Evolutionary conservation across 2,797 vertebrate species (phyloP).

Genomic region (Rhinichthys osculus): DNA sequence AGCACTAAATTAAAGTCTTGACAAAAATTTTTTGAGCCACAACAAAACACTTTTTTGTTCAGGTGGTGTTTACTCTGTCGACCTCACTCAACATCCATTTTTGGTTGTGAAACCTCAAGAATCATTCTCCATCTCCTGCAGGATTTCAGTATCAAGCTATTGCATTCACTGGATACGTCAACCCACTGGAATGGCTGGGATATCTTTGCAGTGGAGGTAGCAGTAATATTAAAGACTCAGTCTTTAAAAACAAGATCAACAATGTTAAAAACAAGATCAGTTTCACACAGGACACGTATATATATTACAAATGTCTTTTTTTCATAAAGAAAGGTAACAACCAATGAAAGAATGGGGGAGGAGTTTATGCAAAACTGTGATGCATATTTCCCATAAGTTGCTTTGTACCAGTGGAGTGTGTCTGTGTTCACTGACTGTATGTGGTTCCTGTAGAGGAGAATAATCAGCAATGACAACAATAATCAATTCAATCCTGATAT

Average conservation of each 20-base stretch:
- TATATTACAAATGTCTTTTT: background rate
- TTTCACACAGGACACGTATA: background rate
- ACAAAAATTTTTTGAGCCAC: background rate
- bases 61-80: conserved; percentile 1
- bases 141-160: background rate
- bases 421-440: background rate
- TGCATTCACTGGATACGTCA: conserved; percentile 24
- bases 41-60: too few relatives aligned
- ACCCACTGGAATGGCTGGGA: conserved; percentile 17
- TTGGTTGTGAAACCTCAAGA: background rate
- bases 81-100: conserved; percentile 13
- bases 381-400: background rate
- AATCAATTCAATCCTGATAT: background rate
- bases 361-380: background rate
- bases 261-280: background rate
- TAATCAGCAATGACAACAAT: background rate
- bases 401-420: background rate
- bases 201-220: background rate
- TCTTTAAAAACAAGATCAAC: too few relatives aligned
- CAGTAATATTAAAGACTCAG: background rate
- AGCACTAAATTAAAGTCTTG: background rate
- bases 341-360: background rate
- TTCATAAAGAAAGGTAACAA: background rate
- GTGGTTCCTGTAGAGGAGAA: background rate
- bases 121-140: conserved; percentile 8